Evolutionary conservation across 2,113 vertebrate genomes (phyloP).

Genomic region (Siniperca knerii): DNA sequence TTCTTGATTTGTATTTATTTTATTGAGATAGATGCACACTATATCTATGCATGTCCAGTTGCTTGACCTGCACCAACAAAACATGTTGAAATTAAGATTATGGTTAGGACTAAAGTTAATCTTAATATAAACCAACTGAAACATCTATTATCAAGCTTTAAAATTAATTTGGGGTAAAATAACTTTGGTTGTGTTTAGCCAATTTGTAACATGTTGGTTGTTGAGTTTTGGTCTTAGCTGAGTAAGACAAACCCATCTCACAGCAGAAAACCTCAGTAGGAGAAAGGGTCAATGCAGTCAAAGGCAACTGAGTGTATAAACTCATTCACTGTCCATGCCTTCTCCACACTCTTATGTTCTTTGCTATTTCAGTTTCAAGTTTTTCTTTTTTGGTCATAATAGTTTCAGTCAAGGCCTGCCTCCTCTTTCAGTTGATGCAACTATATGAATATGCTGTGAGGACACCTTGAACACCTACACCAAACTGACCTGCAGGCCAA

Average conservation of each 20-base stretch:
- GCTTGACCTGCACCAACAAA: background rate
- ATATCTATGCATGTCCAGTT: background rate
- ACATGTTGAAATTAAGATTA: background rate
- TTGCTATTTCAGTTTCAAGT: slow-evolving; percentile 19
- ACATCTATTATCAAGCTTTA: background rate
- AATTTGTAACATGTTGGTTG: background rate
- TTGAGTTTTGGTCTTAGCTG: background rate
- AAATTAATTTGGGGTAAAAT: background rate
- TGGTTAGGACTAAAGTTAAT: background rate
- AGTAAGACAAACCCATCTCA: background rate
- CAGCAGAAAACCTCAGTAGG: background rate
- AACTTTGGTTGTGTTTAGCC: no score
- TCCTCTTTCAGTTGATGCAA: background rate
- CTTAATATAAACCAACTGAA: background rate
- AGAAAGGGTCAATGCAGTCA: background rate
- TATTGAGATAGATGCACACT: background rate
- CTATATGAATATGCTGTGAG: background rate
- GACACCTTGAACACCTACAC: slow-evolving; percentile 2
- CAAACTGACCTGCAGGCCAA: background rate
- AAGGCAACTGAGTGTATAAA: background rate
- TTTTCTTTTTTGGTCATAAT: slow-evolving; percentile 22
- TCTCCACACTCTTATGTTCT: background rate
- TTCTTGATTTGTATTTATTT: background rate
- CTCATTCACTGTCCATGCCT: background rate
- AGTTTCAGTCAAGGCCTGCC: slow-evolving; percentile 4